phyloP scores from a whole-genome alignment of 1,140 invertebrate genomes.

The Drosophila kikkawai region DNA sequence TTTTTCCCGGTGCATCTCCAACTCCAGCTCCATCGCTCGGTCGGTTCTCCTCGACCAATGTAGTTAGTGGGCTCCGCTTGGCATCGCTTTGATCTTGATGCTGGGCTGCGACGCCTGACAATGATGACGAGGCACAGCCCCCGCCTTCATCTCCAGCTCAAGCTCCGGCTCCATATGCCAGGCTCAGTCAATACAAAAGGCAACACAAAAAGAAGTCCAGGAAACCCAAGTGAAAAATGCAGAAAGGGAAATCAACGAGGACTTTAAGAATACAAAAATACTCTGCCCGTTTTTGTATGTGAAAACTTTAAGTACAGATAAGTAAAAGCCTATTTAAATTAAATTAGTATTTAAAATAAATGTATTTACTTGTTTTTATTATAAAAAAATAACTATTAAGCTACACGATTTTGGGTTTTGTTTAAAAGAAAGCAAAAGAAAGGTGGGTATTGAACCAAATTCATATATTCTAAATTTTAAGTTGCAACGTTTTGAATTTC shows the following conservation, averaged over 20 bases:
- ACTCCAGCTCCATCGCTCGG: slow-evolving; percentile 17
- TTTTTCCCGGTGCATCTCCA: not conserved
- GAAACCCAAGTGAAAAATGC: slow-evolving; percentile 34
- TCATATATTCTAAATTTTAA: not conserved
- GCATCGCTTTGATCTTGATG: slow-evolving; percentile 81
- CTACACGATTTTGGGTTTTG: no score
- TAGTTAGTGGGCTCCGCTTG: slow-evolving; percentile 73
- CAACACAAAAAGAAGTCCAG: slow-evolving; percentile 44
- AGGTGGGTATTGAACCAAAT: no score
- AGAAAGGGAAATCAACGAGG: slow-evolving; percentile 37
- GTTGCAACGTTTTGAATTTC: not conserved
- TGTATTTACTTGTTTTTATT: not conserved
- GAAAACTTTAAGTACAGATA: not conserved
- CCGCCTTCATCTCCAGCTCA: slow-evolving; percentile 7
- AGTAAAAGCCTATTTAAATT: not conserved
- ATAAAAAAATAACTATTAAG: not conserved
- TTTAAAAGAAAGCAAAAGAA: no score
- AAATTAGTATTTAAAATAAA: not conserved
- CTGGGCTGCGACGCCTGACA: slow-evolving; percentile 76
- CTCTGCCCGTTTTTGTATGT: not conserved
- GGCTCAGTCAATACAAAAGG: slow-evolving; percentile 65
- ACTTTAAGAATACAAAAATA: slow-evolving; percentile 1
- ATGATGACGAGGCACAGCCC: slow-evolving; percentile 74
- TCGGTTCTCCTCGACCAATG: slow-evolving; percentile 52
- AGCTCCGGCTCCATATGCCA: slow-evolving; percentile 27